A percentile compares a stretch with the other conserved stretches of the same genome.
Conservation (phyloP, 1,140 invertebrate genomes). For the Pachypsylla venusta region DNA sequence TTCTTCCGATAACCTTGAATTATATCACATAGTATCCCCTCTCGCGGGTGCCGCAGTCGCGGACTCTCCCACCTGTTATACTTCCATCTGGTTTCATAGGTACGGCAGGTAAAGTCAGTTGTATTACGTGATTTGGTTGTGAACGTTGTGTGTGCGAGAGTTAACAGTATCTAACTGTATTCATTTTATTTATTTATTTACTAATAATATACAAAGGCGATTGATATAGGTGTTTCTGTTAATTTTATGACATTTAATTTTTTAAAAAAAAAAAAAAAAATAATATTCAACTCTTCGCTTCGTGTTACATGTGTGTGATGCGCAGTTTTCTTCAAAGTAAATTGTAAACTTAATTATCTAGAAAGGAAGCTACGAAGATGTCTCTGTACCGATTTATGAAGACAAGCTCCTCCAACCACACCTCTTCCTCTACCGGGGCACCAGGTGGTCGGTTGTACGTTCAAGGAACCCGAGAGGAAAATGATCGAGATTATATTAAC, state of each 20-base stretch:
- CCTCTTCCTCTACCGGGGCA: slow-evolving; percentile 15
- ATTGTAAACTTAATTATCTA: neutral
- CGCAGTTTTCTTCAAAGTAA: neutral
- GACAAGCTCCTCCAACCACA: slow-evolving; percentile 30
- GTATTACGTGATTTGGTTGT: neutral
- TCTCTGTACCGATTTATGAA: slow-evolving; percentile 57
- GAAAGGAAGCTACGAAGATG: slow-evolving; percentile 28
- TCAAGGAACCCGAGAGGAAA: slow-evolving; percentile 53
- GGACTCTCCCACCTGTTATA: neutral
- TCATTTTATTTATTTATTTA: neutral
- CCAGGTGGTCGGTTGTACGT: slow-evolving; percentile 51
- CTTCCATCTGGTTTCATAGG: neutral
- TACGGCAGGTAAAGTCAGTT: neutral
- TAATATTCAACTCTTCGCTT: neutral
- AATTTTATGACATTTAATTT: neutral
- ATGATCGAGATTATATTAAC: slow-evolving; percentile 37
- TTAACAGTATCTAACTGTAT: neutral
- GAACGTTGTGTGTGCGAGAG: neutral
- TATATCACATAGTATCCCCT: neutral
- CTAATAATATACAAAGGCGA: neutral
- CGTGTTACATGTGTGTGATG: neutral
- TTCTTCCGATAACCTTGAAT: neutral
- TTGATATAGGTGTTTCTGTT: neutral
- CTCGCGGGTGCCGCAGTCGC: neutral
- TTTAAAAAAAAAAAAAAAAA: too few relatives aligned